A percentile compares a stretch with the other conserved stretches of the same genome.
phyloP scores from a whole-genome alignment of 2,113 vertebrate species.

The Hymenochirus boettgeri region DNA sequence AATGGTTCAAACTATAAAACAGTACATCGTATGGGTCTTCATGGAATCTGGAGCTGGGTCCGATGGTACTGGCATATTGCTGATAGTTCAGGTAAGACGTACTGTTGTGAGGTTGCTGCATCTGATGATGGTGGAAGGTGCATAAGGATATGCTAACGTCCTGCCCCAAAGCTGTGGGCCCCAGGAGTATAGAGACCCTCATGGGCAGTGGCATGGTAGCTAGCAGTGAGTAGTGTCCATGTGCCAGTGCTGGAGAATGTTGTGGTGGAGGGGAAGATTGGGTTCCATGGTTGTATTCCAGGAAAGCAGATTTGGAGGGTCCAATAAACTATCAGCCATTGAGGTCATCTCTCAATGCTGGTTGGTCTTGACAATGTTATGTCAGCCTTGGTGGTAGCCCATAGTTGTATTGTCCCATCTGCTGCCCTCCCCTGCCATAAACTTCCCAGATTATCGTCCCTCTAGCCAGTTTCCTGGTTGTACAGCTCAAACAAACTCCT shows the following conservation, averaged over 20 bases:
- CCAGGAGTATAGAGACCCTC: constrained; percentile 51
- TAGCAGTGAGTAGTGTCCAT: constrained; percentile 67
- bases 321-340: constrained; percentile 73
- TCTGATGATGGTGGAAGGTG: constrained; percentile 54
- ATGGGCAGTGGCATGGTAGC: constrained; percentile 63
- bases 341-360: constrained; percentile 85
- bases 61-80: constrained; percentile 59
- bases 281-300: constrained; percentile 72
- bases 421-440: constrained; percentile 18
- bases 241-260: constrained; percentile 62
- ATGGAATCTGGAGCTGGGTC: constrained; percentile 53
- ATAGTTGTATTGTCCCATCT: neutral
- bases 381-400: constrained; percentile 35
- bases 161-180: constrained; percentile 68
- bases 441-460: constrained; percentile 14
- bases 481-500: constrained; percentile 22
- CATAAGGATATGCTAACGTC: constrained; percentile 70
- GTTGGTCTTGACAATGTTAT: constrained; percentile 48
- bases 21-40: no score
- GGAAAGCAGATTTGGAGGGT: constrained; percentile 80
- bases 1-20: no score
- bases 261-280: constrained; percentile 69
- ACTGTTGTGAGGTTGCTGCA: constrained; percentile 55
- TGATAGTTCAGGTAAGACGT: constrained; percentile 74
- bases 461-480: neutral